Conservation (phyloP, 2,888 invertebrate genomes). For the Microdon myrmicae region DNA sequence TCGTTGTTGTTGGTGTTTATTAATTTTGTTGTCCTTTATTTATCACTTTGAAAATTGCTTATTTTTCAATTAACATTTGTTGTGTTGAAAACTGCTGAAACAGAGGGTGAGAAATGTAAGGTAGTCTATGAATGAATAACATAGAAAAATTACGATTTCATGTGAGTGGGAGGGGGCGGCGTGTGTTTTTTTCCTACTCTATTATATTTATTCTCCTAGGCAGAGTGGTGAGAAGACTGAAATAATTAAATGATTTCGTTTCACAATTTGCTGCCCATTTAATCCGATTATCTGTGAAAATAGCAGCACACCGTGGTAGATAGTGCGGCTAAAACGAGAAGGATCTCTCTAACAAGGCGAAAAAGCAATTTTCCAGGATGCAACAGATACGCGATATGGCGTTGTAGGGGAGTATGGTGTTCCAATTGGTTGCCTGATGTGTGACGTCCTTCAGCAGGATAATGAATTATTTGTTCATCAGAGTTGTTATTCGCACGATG, state of each 20-base stretch:
- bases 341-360: constrained; percentile 27
- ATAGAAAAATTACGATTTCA: no score
- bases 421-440: no score
- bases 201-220: constrained; percentile 21
- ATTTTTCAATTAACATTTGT: no score
- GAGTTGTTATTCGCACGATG: constrained; percentile 22
- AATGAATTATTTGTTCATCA: constrained; percentile 52
- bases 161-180: no score
- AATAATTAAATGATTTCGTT: constrained; percentile 52
- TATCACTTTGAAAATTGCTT: no score
- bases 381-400: constrained; percentile 27
- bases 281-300: constrained; percentile 42
- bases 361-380: constrained; percentile 31
- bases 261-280: constrained; percentile 51
- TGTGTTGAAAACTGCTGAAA: no score
- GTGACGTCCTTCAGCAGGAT: constrained; percentile 44
- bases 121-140: no score
- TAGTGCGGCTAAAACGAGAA: neutral
- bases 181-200: no score
- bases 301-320: constrained; percentile 1
- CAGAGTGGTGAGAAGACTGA: constrained; percentile 43
- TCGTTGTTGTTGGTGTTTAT: no score
- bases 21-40: no score
- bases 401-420: constrained; percentile 12
- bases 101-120: no score